Evolutionary conservation across 2,797 vertebrate genomes (phyloP), one percentile per base, ranked within the genome.

Genomic region (Cercopithecus diana): DNA sequence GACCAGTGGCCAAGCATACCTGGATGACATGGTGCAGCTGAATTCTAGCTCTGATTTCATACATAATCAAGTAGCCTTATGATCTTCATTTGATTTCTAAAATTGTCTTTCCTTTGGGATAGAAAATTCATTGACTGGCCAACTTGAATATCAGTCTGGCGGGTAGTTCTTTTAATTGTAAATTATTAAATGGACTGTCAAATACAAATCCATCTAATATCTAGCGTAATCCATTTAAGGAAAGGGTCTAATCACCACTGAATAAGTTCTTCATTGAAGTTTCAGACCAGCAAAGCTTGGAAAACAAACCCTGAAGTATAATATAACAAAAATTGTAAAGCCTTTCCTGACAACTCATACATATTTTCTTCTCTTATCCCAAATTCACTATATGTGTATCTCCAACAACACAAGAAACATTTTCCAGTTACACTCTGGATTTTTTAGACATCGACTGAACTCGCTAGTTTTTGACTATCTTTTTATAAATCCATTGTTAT

Each of bases 11-110:
- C 43, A 95, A 50, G 41, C 93, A 87, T 95, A 80, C 67, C 26
- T 87, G 36, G 14, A 83, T 87, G 61, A 87, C 5, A 39, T 43
- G 22, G 26, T 48, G 22, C 88, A 15, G 22, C 39, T 80, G 7
- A 92, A 96, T 96, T 93, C 45, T 77, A 92, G 17, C 77, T 90
- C 89, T 93, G 17, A 83, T 91, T 97, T 89, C 61, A 88, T 82
- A 57, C 28, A 80, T 93, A 28, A 87, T 61, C 45, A 87, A n/a
- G 13, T 14, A 92, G 33, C n/a, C 19, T 33, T 86, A n/a, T 73
- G 30, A 86, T 94, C 57, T 93, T 93, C 19, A 52, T 95, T 89
- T 93, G 33, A 85, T 96, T 91, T 97, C 36, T 90, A 43, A 95
- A 95, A 28, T 81, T 96, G 33, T 81, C 83, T 95, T 96, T 61